Percentiles rank a stretch among this genome's conserved stretches.
phyloP scores from a whole-genome alignment of 2,797 vertebrate genomes.

The Urophycis tenuis region DNA sequence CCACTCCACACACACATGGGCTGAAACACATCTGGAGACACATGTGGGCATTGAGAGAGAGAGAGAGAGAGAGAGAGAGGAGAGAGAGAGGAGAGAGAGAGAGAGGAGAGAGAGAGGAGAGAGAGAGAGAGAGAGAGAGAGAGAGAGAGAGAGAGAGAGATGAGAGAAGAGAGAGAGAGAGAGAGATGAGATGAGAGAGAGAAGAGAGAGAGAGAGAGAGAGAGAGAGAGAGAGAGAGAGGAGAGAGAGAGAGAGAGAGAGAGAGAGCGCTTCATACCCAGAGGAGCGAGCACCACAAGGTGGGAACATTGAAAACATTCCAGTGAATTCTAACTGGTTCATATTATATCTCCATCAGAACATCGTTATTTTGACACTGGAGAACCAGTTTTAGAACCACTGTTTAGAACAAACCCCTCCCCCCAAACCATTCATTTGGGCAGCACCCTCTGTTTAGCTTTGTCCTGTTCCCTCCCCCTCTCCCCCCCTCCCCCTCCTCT shows the following conservation, averaged over 20 bases:
- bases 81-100: too few relatives aligned
- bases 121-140: too few relatives aligned
- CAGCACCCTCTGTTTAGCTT: neutral
- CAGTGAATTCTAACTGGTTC: neutral
- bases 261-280: too few relatives aligned
- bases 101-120: too few relatives aligned
- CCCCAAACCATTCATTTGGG: neutral
- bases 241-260: too few relatives aligned
- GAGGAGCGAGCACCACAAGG: neutral
- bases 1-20: neutral
- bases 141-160: neutral
- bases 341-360: neutral
- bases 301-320: neutral
- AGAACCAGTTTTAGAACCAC: neutral
- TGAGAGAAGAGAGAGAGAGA: neutral
- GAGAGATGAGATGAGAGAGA: neutral
- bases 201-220: too few relatives aligned
- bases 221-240: too few relatives aligned
- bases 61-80: too few relatives aligned
- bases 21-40: neutral
- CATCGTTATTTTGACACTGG: neutral
- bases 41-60: neutral
- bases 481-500: conserved; percentile 21
- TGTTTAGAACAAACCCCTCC: neutral
- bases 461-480: neutral